These are phyloP conservation scores for Clusia tigrina DNA, from an alignment of 2,888 invertebrate genomes.

Conservation along the genomic window DNA sequence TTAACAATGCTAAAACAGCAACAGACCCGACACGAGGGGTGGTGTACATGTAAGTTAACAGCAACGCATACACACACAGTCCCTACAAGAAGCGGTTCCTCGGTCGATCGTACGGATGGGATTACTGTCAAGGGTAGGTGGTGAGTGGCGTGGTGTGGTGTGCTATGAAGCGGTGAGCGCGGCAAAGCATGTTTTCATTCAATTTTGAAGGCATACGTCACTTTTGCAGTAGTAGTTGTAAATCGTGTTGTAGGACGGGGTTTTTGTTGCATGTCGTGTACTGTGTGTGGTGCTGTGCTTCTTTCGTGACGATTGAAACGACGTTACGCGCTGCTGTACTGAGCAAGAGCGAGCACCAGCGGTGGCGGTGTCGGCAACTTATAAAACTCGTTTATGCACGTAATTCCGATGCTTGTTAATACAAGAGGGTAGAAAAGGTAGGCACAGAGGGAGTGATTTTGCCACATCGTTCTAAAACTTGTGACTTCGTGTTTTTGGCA, in stretches of 20 bases:
- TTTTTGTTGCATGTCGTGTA: slow-evolving; percentile 8
- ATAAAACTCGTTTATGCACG: too few relatives aligned
- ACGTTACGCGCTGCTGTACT: too few relatives aligned
- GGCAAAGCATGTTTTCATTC: slow-evolving; percentile 26
- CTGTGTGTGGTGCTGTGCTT: slow-evolving; percentile 1
- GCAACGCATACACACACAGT: too few relatives aligned
- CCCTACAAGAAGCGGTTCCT: too few relatives aligned
- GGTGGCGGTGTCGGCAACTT: too few relatives aligned
- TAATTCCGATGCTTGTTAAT: not conserved
- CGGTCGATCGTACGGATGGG: too few relatives aligned
- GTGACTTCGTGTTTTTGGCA: not conserved
- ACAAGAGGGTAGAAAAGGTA: not conserved
- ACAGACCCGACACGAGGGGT: too few relatives aligned
- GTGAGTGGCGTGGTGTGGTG: not conserved
- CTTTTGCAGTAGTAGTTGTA: slow-evolving; percentile 32
- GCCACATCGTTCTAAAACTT: not conserved
- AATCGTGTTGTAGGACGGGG: not conserved
- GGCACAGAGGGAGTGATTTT: not conserved
- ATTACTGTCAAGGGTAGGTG: too few relatives aligned
- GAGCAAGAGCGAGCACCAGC: too few relatives aligned
- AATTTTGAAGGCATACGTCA: slow-evolving; percentile 38
- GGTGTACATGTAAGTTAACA: too few relatives aligned
- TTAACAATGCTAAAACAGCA: too few relatives aligned
- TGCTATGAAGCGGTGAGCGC: not conserved
- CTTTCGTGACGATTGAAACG: slow-evolving; percentile 19